phyloP scores from a whole-genome alignment of 2,888 invertebrate species.

The Camponotus fellah region DNA sequence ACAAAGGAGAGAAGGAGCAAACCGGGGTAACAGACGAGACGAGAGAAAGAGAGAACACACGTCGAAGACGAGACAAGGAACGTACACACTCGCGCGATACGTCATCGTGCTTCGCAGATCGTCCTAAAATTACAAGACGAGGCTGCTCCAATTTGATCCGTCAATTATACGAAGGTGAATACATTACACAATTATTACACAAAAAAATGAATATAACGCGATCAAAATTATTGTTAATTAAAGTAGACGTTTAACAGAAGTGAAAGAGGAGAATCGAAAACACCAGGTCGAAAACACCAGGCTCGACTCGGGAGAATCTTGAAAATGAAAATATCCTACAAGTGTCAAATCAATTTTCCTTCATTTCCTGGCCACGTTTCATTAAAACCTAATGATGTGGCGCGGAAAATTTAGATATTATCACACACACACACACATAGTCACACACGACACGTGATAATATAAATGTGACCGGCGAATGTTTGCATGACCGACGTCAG shows the following conservation, averaged over 20 bases:
- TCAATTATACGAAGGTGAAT: background rate
- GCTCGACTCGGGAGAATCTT: background rate
- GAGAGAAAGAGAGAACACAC: background rate
- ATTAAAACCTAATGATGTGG: background rate
- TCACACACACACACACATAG: background rate
- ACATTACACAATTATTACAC: too few species aligned
- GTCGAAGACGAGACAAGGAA: background rate
- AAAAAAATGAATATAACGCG: background rate
- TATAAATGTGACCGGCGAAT: constrained; percentile 16
- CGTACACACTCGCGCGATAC: background rate
- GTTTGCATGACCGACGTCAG: constrained; percentile 40
- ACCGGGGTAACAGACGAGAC: background rate
- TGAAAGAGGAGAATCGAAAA: background rate
- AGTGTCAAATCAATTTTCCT: constrained; percentile 1
- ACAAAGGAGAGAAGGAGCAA: constrained; percentile 49
- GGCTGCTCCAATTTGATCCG: background rate
- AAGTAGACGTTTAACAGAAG: background rate
- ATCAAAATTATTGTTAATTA: background rate
- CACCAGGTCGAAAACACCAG: background rate
- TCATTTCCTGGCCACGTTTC: constrained; percentile 2
- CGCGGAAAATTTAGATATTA: constrained; percentile 31
- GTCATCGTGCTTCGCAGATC: background rate
- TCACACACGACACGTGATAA: constrained; percentile 1
- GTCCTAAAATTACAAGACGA: constrained; percentile 7
- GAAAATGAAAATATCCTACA: background rate